Conservation (phyloP, 2,113 vertebrate species). For the Heterotilapia buettikoferi region DNA sequence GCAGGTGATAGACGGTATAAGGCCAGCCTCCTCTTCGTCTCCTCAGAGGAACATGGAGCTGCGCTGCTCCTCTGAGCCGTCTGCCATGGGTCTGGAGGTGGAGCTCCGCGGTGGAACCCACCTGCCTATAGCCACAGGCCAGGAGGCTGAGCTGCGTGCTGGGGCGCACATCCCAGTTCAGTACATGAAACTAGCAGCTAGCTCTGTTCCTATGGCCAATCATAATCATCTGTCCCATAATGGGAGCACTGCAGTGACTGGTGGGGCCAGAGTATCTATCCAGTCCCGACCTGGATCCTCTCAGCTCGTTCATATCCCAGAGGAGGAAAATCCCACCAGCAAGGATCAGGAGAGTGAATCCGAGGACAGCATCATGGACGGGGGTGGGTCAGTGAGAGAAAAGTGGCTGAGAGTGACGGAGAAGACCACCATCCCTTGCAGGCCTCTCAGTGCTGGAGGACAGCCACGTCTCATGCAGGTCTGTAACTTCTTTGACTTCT, state of each 20-base stretch:
- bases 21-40: conserved; percentile 75
- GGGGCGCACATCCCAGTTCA: conserved; percentile 67
- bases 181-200: conserved; percentile 87
- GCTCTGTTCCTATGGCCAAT: conserved; percentile 75
- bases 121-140: neutral
- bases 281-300: conserved; percentile 92
- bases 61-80: conserved; percentile 85
- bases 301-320: conserved; percentile 95
- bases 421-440: conserved; percentile 72
- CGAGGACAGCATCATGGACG: conserved; percentile 61
- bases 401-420: conserved; percentile 96
- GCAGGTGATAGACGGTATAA: conserved; percentile 86
- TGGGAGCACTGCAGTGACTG: conserved; percentile 72
- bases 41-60: conserved; percentile 88
- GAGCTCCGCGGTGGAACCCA: conserved; percentile 74
- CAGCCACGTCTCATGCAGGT: conserved; percentile 93
- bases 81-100: conserved; percentile 82
- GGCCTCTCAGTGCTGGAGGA: conserved; percentile 81
- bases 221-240: conserved; percentile 66
- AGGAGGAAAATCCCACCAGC: conserved; percentile 73
- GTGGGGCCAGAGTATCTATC: conserved; percentile 82
- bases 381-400: conserved; percentile 83
- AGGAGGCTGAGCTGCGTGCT: conserved; percentile 58
- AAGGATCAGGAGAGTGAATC: conserved; percentile 78
- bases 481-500: neutral